These are phyloP conservation scores for Cotesia congregata DNA, from an alignment of 2,888 invertebrate species.

Conservation along the genomic window DNA sequence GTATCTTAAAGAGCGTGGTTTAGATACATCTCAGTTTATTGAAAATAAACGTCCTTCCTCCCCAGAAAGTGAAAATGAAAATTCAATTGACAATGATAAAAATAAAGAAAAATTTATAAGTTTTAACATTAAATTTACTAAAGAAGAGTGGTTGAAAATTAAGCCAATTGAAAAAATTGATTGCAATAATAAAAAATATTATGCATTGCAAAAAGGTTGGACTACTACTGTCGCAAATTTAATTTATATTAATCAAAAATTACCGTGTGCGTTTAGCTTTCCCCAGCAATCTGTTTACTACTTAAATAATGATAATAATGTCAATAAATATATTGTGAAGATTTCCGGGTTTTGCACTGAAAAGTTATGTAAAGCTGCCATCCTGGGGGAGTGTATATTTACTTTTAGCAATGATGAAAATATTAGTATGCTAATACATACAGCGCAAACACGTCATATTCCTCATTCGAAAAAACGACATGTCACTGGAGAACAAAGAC, in stretches of 20 bases:
- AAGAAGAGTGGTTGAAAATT: not conserved
- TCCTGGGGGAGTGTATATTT: conserved; percentile 1
- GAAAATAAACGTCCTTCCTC: not conserved
- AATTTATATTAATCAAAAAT: not conserved
- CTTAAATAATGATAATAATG: not conserved
- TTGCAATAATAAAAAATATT: not conserved
- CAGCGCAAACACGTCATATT: not conserved
- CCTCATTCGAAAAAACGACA: conserved; percentile 3
- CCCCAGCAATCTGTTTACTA: not conserved
- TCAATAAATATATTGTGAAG: not conserved
- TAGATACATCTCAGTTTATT: not conserved
- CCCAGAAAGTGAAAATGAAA: not conserved
- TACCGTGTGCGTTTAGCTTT: not conserved
- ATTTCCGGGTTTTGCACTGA: not conserved
- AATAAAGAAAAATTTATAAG: not conserved
- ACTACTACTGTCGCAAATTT: not conserved
- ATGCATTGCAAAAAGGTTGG: not conserved
- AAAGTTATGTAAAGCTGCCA: not conserved
- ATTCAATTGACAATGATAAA: not conserved
- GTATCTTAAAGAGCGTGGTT: not conserved
- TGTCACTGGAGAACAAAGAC: not conserved
- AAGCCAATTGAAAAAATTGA: not conserved
- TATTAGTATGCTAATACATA: conserved; percentile 3
- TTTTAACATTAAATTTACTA: not conserved
- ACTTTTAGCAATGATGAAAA: not conserved